Conservation (phyloP, 2,797 vertebrate species). For the Catamblyrhynchus diadema region DNA sequence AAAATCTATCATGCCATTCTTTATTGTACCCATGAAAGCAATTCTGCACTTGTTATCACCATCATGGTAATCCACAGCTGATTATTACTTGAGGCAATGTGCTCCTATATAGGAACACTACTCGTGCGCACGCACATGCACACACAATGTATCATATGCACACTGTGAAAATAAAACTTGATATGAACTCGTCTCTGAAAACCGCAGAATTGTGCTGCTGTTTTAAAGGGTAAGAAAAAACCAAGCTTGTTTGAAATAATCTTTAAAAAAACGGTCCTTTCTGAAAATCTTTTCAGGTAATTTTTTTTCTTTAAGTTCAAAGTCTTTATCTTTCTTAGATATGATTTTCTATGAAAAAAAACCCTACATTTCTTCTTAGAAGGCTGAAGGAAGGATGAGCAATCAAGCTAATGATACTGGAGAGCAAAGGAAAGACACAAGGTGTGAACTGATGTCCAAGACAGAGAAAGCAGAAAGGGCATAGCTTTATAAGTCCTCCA, state of each 20-base stretch:
- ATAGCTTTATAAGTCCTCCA: not conserved
- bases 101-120: not conserved
- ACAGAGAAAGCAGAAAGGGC: not conserved
- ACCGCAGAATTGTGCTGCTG: not conserved
- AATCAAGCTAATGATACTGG: not conserved
- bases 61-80: not conserved
- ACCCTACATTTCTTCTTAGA: not conserved
- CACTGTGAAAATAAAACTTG: not conserved
- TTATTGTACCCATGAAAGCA: not conserved
- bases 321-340: not conserved
- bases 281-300: not conserved
- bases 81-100: not conserved
- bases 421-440: not conserved
- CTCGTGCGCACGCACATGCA: rapidly evolving
- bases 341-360: not conserved
- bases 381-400: not conserved
- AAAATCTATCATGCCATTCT: not conserved
- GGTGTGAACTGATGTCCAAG: not conserved
- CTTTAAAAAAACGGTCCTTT: not conserved
- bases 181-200: not conserved
- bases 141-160: not conserved
- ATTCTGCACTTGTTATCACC: not conserved
- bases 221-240: not conserved
- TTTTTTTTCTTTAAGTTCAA: not conserved
- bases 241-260: not conserved